Conservation (phyloP, 2,113 vertebrate genomes). For the Bubo blakistoni region DNA sequence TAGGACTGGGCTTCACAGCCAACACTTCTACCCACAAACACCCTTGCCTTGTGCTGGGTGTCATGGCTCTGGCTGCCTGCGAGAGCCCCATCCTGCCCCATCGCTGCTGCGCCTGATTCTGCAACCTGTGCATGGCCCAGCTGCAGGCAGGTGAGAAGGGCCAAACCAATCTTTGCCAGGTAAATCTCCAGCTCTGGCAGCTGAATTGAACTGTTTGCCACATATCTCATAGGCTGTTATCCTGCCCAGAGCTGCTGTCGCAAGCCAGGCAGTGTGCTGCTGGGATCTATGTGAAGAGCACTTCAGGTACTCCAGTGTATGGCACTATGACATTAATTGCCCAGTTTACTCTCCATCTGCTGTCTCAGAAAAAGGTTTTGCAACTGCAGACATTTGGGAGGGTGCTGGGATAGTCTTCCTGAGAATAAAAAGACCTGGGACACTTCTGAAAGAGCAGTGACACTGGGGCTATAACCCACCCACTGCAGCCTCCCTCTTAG, state of each 20-base stretch:
- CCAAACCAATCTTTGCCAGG: not conserved
- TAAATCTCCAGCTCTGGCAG: not conserved
- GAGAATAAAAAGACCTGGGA: not conserved
- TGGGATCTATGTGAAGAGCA: not conserved
- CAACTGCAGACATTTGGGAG: not conserved
- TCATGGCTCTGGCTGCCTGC: not conserved
- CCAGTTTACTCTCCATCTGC: not conserved
- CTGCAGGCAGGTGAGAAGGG: not conserved
- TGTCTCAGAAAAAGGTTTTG: not conserved
- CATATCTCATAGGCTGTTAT: fast-evolving
- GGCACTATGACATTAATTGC: fast-evolving
- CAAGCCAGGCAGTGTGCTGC: not conserved
- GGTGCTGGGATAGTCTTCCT: not conserved
- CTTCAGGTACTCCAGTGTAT: not conserved
- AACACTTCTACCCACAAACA: not conserved
- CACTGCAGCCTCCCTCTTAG: not conserved
- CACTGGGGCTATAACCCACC: too few species aligned
- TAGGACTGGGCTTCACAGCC: not conserved
- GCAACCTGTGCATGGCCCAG: too few species aligned
- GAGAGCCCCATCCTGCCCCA: not conserved
- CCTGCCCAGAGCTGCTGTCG: not conserved
- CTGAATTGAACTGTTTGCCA: not conserved
- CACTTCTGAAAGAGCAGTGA: not conserved
- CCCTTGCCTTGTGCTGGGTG: not conserved
- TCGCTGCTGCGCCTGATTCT: fast-evolving